phyloP scores from a whole-genome alignment of 2,888 invertebrate genomes.

The Agrenia bidenticulata region DNA sequence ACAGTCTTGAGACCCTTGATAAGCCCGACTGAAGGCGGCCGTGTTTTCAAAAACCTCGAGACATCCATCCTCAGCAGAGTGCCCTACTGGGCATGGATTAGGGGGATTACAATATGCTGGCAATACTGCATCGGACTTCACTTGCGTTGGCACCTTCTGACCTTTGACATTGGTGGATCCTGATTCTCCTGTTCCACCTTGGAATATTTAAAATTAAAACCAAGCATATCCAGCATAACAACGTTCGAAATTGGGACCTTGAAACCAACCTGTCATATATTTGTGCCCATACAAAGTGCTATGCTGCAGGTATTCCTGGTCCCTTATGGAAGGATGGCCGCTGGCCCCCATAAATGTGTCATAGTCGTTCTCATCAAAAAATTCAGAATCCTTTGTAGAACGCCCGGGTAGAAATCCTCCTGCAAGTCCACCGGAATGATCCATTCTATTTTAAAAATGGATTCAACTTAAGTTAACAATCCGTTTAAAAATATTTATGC shows the following conservation, averaged over 20 bases:
- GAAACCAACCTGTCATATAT: conserved; percentile 56
- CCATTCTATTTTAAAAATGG: conserved; percentile 27
- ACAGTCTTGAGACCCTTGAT: conserved; percentile 82
- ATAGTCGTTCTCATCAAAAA: conserved; percentile 64
- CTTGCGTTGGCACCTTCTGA: conserved; percentile 67
- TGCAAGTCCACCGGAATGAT: conserved; percentile 37
- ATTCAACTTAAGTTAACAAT: neutral
- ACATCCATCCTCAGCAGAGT: conserved; percentile 85
- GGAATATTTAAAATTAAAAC: neutral
- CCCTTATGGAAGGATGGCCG: conserved; percentile 76
- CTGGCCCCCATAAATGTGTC: conserved; percentile 69
- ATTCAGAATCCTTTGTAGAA: conserved; percentile 47
- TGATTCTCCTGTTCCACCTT: conserved; percentile 26
- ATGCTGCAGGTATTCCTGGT: conserved; percentile 84
- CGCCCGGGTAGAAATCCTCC: conserved; percentile 46
- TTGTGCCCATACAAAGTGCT: conserved; percentile 72
- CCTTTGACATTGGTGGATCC: conserved; percentile 32
- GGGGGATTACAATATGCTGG: conserved; percentile 98
- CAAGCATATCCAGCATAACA: no score
- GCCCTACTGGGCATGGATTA: conserved; percentile 96
- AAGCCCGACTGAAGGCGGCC: conserved; percentile 90
- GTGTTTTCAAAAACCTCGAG: conserved; percentile 90
- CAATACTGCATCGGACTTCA: conserved; percentile 86
- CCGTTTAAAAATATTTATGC: neutral
- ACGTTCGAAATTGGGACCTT: neutral